phyloP scores from a whole-genome alignment of 2,888 invertebrate genomes.

The Danaus chrysippus region DNA sequence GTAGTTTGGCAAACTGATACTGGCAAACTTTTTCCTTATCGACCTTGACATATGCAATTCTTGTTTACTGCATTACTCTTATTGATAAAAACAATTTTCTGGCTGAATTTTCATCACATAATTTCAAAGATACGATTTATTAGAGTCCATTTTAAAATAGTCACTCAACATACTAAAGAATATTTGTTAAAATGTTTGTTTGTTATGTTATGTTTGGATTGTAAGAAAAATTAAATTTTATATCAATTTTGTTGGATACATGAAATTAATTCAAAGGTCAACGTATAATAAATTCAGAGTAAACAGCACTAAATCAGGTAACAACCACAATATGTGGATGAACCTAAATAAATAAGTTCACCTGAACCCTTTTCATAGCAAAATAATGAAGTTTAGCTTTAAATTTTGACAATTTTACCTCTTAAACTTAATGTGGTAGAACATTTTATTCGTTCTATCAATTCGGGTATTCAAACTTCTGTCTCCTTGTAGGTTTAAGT shows the following conservation, averaged over 20 bases:
- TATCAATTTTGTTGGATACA: not conserved
- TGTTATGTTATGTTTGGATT: too few species aligned
- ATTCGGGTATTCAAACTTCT: too few species aligned
- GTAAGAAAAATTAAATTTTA: not conserved
- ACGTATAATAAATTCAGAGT: conserved; percentile 5
- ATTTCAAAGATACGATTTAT: too few species aligned
- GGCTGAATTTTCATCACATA: too few species aligned
- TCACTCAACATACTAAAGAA: too few species aligned
- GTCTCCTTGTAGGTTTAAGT: too few species aligned
- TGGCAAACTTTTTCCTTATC: conserved; percentile 13
- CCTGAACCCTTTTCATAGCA: conserved; percentile 15
- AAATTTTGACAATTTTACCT: conserved; percentile 2
- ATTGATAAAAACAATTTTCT: not conserved
- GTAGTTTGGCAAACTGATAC: conserved; percentile 21
- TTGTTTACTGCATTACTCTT: not conserved
- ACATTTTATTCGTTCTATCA: too few species aligned
- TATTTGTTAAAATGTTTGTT: too few species aligned
- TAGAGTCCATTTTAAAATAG: too few species aligned
- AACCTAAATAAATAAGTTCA: conserved; percentile 17
- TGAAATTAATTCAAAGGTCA: not conserved
- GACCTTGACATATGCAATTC: conserved; percentile 20
- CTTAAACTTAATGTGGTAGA: not conserved
- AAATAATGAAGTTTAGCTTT: not conserved
- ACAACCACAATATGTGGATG: not conserved
- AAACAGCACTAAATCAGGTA: conserved; percentile 1